Conservation (phyloP, 2,113 vertebrate species). For the Nothobranchius furzeri region DNA sequence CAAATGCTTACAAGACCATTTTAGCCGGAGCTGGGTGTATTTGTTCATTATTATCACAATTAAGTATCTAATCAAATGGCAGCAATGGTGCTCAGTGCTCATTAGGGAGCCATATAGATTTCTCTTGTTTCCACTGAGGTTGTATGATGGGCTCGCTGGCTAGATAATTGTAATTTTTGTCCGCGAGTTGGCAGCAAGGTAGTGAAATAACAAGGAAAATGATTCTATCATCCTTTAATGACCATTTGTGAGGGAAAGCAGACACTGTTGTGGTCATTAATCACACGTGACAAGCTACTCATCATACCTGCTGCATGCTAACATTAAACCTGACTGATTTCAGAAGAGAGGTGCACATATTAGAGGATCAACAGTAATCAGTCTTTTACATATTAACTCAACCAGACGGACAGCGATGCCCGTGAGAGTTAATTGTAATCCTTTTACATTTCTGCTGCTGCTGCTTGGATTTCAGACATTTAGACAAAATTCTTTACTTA, state of each 20-base stretch:
- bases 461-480: not conserved
- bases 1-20: slow-evolving; percentile 57
- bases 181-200: slow-evolving; percentile 3
- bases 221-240: slow-evolving; percentile 33
- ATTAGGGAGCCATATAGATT: slow-evolving; percentile 65
- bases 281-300: slow-evolving; percentile 22
- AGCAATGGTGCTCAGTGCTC: slow-evolving; percentile 53
- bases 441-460: not conserved
- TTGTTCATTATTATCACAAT: slow-evolving; percentile 78
- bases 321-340: not conserved
- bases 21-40: slow-evolving; percentile 59
- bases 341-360: not conserved
- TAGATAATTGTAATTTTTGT: slow-evolving; percentile 50
- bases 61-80: slow-evolving; percentile 71
- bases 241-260: slow-evolving; percentile 27
- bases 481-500: not conserved
- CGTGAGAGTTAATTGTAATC: slow-evolving; percentile 16
- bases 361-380: slow-evolving; percentile 4
- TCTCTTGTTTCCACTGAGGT: slow-evolving; percentile 47
- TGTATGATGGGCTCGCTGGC: slow-evolving; percentile 35
- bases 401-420: slow-evolving; percentile 2
- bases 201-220: slow-evolving; percentile 37
- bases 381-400: slow-evolving; percentile 17
- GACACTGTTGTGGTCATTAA: slow-evolving; percentile 28
- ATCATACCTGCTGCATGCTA: slow-evolving; percentile 7